Evolutionary conservation across 2,888 invertebrate species (phyloP).

Genomic region (Nasonovia ribisnigri): DNA sequence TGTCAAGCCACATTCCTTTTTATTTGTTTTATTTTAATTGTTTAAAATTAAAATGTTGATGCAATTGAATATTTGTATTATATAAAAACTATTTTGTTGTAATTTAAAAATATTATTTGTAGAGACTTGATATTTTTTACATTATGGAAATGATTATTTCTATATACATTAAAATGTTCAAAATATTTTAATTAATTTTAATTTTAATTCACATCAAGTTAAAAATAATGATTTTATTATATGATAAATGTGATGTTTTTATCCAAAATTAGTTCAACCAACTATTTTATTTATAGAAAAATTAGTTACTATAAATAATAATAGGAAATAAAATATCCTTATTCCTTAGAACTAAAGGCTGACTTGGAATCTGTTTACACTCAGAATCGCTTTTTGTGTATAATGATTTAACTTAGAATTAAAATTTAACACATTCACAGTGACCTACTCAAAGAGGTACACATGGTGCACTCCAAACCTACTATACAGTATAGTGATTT

Average conservation of each 20-base stretch:
- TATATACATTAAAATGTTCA: neutral
- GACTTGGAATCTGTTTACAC: neutral
- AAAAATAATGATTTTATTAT: neutral
- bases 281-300: neutral
- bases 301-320: neutral
- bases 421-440: neutral
- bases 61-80: no score
- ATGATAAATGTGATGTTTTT: neutral
- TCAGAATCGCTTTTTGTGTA: neutral
- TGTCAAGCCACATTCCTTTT: neutral
- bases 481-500: neutral
- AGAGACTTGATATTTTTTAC: neutral
- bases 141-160: neutral
- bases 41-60: neutral
- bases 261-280: neutral
- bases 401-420: neutral
- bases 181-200: neutral
- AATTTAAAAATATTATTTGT: neutral
- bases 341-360: neutral
- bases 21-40: neutral
- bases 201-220: neutral
- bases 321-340: neutral
- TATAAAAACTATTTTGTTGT: neutral
- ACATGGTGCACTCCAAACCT: neutral
- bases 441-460: neutral